Conservation (phyloP, 37 sponge, comb jelly and placozoan species). For the Oopsacas minuta region DNA sequence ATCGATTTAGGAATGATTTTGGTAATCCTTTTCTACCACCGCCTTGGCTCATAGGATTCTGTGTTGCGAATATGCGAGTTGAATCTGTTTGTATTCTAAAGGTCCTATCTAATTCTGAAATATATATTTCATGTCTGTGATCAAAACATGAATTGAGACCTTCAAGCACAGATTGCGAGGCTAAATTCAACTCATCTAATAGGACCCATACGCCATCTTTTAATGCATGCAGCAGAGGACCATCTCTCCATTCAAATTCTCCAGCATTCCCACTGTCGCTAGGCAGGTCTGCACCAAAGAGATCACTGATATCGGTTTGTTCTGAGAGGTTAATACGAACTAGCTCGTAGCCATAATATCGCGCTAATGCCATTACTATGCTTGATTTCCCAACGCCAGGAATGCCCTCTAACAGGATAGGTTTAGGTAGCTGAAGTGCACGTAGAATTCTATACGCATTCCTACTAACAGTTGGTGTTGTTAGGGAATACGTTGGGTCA, state of each 20-base stretch:
- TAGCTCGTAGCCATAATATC: constrained; percentile 48
- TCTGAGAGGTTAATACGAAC: constrained; percentile 91
- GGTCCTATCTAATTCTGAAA: constrained; percentile 70
- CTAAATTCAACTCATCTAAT: constrained; percentile 94
- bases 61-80: constrained; percentile 89
- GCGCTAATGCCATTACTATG: constrained; percentile 70
- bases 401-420: constrained; percentile 78
- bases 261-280: constrained; percentile 51
- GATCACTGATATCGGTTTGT: constrained; percentile 87
- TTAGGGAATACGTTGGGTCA: neutral
- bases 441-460: constrained; percentile 67
- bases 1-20: constrained; percentile 85
- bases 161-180: constrained; percentile 93
- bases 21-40: constrained; percentile 94
- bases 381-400: constrained; percentile 98
- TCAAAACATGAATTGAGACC: constrained; percentile 95
- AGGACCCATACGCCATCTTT: constrained; percentile 80
- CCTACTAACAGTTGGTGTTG: neutral
- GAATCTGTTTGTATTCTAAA: constrained; percentile 42
- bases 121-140: constrained; percentile 82
- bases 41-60: constrained; percentile 87
- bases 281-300: constrained; percentile 95
- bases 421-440: constrained; percentile 74
- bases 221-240: constrained; percentile 85
- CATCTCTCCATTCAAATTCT: constrained; percentile 87